Evolutionary conservation across 2,888 invertebrate species (phyloP), one percentile per base, ranked within the genome.

Genomic region (Brenthis hecate): DNA sequence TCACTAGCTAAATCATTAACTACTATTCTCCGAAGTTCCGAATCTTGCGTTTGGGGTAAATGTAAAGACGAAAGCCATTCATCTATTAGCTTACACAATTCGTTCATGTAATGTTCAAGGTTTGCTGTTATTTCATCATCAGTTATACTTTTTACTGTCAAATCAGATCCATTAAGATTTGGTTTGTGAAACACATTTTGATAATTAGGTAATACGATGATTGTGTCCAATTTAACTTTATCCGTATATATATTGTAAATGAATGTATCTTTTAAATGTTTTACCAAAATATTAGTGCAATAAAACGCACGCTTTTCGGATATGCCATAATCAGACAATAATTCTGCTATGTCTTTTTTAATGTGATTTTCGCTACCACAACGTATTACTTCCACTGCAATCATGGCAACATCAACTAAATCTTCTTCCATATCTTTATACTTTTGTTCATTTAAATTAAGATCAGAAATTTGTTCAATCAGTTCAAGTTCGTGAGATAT

Each of bases 1-100:
- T 91, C 89, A 32, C 73, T 76, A 19, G 88, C 87, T 66, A 91
- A 75, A 68, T 88, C 83, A 53, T 82, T 78, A 1, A 85, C 76
- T 0, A 83, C 77, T 14, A 77, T 76, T 73, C 81, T 74, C 70
- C 77, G 79, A n/a, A 80, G 77, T 1, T 72, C 76, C 53, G 73
- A 65, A 53, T 83, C 78, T 57, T 74, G 70, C 6, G 78, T 76
- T 63, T 74, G 69, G 2, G 80, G 75, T 60, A 85, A 54, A 13
- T 79, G 72, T 54, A 87, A 75, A 32, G 67, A 76, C 0, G 73
- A 72, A 23, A 89, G 70, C 91, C 91, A 91, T 68, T 82, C 80
- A 5, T 85, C 81, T 56, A 91, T 87, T 66, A 83, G 75, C 51
- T 81, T 68, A 28, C 75, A 76, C 13, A 90, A 69, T 69, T 82